phyloP scores from a whole-genome alignment of 2,888 invertebrate species.

The Drosophila flavopinicola region DNA sequence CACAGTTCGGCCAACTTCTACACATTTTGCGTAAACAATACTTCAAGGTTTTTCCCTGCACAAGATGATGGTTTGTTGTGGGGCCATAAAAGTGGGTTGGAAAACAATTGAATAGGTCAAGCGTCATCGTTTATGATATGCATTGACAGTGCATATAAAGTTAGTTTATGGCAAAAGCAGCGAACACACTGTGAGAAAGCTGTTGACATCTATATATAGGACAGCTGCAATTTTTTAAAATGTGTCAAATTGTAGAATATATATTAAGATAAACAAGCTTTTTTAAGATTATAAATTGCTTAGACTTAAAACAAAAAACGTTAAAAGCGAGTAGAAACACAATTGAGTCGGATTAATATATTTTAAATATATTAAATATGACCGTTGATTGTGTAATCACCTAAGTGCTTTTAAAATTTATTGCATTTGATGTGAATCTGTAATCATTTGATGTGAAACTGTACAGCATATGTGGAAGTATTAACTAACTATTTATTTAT shows the following conservation, averaged over 20 bases:
- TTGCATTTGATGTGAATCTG: no score
- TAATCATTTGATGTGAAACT: no score
- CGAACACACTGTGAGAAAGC: slow-evolving; percentile 8
- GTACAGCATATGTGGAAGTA: no score
- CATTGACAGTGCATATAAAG: slow-evolving; percentile 33
- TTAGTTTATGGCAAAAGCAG: neutral
- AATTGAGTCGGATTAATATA: no score
- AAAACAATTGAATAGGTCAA: slow-evolving; percentile 56
- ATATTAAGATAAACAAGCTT: neutral
- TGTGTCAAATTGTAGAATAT: neutral
- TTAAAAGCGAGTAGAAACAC: no score
- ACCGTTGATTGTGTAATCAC: no score
- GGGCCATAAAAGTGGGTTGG: slow-evolving; percentile 4
- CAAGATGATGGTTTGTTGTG: slow-evolving; percentile 3
- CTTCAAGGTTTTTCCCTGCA: slow-evolving; percentile 50
- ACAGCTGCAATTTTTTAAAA: neutral
- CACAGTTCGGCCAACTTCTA: slow-evolving; percentile 15
- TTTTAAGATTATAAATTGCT: no score
- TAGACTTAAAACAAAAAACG: no score
- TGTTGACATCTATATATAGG: slow-evolving; percentile 15
- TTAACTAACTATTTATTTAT: no score
- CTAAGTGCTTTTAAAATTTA: no score
- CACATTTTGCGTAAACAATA: slow-evolving; percentile 56
- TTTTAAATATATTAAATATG: no score
- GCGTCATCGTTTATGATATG: slow-evolving; percentile 35